Percentiles rank a stretch among this genome's conserved stretches.
These are phyloP conservation scores for Baccha elongata DNA, from an alignment of 2,888 invertebrate species.

Conservation along the genomic window DNA sequence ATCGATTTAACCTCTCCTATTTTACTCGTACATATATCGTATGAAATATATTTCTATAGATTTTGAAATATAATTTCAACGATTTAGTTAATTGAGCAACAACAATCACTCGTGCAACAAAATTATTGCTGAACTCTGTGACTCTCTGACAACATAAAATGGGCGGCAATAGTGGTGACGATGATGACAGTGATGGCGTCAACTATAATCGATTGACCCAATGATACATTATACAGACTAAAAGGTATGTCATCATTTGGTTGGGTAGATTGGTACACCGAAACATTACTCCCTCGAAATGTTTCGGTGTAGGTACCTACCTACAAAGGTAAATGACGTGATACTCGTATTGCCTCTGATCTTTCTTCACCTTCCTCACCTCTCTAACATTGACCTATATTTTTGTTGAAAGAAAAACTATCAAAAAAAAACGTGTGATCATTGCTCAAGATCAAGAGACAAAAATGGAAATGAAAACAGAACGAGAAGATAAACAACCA, in stretches of 20 bases:
- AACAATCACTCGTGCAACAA: conserved; percentile 60
- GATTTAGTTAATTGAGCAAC: conserved; percentile 67
- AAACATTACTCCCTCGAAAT: no score
- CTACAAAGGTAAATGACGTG: conserved; percentile 33
- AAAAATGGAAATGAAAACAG: conserved; percentile 51
- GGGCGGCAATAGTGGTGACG: conserved; percentile 27
- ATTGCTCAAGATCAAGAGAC: conserved; percentile 71
- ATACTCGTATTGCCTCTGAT: not conserved
- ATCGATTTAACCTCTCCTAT: conserved; percentile 57
- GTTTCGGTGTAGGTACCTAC: not conserved
- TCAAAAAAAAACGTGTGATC: conserved; percentile 67
- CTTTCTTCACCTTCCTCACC: conserved; percentile 38
- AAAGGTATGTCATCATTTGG: conserved; percentile 52
- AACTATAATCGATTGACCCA: conserved; percentile 66
- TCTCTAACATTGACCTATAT: conserved; percentile 80
- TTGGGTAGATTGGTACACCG: conserved; percentile 21
- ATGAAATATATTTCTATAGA: conserved; percentile 44
- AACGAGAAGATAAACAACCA: conserved; percentile 39
- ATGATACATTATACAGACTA: conserved; percentile 31
- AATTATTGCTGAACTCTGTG: conserved; percentile 33
- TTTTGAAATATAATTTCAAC: conserved; percentile 69
- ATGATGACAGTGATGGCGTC: conserved; percentile 50
- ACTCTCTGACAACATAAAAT: conserved; percentile 59
- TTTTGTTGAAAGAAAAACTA: conserved; percentile 72
- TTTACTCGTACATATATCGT: not conserved